Evolutionary conservation across 2,888 invertebrate species (phyloP).

Genomic region (Stratiomys singularior): DNA sequence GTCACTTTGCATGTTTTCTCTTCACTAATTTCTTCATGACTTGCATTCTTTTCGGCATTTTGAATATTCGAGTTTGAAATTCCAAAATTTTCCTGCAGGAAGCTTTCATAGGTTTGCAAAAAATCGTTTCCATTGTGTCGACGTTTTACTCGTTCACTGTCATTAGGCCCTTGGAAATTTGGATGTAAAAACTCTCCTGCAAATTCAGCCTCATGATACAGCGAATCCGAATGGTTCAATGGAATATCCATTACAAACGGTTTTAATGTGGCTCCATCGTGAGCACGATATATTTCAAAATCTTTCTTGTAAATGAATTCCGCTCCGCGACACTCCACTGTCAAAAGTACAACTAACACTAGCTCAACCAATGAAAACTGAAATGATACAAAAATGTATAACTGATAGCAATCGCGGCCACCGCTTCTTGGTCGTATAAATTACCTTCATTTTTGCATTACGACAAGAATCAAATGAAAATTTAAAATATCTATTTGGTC

Average conservation of each 20-base stretch:
- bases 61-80: slow-evolving; percentile 56
- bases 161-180: neutral
- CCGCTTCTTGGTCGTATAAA: too few relatives aligned
- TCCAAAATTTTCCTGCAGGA: slow-evolving; percentile 49
- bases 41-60: slow-evolving; percentile 68
- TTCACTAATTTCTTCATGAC: slow-evolving; percentile 72
- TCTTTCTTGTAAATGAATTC: neutral
- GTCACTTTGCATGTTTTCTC: slow-evolving; percentile 75
- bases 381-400: too few relatives aligned
- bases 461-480: too few relatives aligned
- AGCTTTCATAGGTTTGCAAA: slow-evolving; percentile 48
- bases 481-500: too few relatives aligned
- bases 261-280: neutral
- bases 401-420: too few relatives aligned
- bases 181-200: neutral
- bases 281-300: slow-evolving; percentile 16
- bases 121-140: slow-evolving; percentile 47
- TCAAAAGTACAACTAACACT: too few relatives aligned
- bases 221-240: slow-evolving; percentile 3
- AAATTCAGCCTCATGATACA: neutral
- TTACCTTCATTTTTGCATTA: too few relatives aligned
- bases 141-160: neutral
- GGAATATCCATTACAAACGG: neutral
- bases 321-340: too few relatives aligned
- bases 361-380: too few relatives aligned